These are phyloP conservation scores for Microcebus griseorufus DNA, from an alignment of 2,113 vertebrate species.

Conservation along the genomic window DNA sequence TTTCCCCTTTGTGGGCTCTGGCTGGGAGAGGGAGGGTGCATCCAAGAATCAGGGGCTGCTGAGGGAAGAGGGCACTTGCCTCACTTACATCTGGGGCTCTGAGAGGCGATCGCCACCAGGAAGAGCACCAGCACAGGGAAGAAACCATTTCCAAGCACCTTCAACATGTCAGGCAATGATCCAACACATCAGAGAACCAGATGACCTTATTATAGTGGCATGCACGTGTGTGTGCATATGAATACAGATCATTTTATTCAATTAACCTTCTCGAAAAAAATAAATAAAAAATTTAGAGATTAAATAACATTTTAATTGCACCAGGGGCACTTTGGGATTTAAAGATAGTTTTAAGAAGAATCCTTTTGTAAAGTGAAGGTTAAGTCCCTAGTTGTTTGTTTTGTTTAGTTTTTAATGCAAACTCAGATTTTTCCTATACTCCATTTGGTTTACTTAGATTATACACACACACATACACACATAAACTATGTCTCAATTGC, in stretches of 20 bases:
- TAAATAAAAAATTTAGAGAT: neutral
- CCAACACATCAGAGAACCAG: neutral
- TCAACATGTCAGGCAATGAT: neutral
- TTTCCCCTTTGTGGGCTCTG: neutral
- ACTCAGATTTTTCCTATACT: neutral
- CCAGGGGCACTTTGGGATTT: neutral
- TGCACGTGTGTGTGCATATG: too few species aligned
- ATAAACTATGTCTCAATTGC: neutral
- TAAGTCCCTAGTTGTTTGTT: neutral
- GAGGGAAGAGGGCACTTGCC: neutral
- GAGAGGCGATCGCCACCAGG: neutral
- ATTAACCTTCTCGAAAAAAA: neutral
- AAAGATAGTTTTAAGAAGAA: neutral
- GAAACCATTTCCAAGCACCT: neutral
- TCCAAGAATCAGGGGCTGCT: neutral
- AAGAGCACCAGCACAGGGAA: neutral
- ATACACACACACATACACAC: neutral
- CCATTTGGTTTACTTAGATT: neutral
- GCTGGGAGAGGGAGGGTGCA: neutral
- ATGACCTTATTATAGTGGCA: neutral
- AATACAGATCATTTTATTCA: neutral
- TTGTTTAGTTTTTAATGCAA: neutral
- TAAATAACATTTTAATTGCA: neutral
- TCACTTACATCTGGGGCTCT: neutral
- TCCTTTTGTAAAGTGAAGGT: neutral